Conservation (phyloP, 2,113 vertebrate genomes). For the Amphilophus citrinellus region DNA sequence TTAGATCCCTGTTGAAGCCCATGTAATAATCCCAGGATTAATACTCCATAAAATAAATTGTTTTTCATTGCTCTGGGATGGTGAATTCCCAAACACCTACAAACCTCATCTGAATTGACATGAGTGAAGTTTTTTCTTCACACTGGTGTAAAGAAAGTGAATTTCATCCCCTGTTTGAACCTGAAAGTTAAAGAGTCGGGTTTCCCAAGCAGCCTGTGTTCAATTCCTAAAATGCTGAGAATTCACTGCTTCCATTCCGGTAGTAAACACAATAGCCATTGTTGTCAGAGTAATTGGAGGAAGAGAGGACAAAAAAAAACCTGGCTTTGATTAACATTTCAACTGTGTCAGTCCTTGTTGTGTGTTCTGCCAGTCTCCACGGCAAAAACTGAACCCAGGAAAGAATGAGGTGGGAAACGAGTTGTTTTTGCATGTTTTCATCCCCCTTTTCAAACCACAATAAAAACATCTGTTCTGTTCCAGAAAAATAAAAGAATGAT, state of each 20-base stretch:
- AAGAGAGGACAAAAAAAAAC: constrained; percentile 33
- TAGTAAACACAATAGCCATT: constrained; percentile 70
- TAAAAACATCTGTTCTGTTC: constrained; percentile 58
- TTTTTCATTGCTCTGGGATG: not conserved
- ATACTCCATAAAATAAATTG: not conserved
- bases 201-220: not conserved
- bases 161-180: not conserved
- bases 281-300: constrained; percentile 63
- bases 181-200: constrained; percentile 7
- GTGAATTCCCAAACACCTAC: not conserved
- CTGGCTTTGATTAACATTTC: constrained; percentile 64
- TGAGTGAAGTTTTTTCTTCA: no score
- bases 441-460: constrained; percentile 2
- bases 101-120: no score
- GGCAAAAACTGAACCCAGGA: constrained; percentile 60
- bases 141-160: not conserved
- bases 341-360: constrained; percentile 44
- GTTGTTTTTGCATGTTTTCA: not conserved
- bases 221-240: constrained; percentile 43
- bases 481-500: constrained; percentile 34
- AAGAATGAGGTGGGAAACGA: constrained; percentile 58
- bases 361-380: constrained; percentile 48
- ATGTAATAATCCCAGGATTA: not conserved
- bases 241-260: constrained; percentile 40
- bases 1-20: not conserved